A percentile compares a stretch with the other conserved stretches of the same genome.
Conservation (phyloP, 2,113 vertebrate species). For the Vulpes lagopus region DNA sequence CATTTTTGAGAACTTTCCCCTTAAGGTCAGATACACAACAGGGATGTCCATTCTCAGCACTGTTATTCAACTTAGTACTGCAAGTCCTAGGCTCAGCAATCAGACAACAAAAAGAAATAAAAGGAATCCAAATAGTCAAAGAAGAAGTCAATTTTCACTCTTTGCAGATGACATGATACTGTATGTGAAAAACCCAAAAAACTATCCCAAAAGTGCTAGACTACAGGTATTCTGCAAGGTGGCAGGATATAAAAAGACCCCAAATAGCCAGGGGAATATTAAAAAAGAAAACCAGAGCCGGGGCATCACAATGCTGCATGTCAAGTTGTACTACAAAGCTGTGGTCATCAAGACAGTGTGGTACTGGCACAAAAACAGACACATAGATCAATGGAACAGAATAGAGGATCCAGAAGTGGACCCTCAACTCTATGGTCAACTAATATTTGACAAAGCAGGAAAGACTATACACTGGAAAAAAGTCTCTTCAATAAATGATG, state of each 20-base stretch:
- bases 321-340: neutral
- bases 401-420: too few species aligned
- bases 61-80: neutral
- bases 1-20: neutral
- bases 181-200: too few species aligned
- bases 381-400: neutral
- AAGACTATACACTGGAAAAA: too few species aligned
- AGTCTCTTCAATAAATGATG: too few species aligned
- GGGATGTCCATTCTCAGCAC: too few species aligned
- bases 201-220: too few species aligned
- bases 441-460: too few species aligned
- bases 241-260: neutral
- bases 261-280: neutral
- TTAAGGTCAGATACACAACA: neutral
- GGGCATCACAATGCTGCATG: neutral
- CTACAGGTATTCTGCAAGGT: too few species aligned
- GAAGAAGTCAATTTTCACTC: too few species aligned
- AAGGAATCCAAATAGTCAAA: neutral
- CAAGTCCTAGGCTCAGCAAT: neutral
- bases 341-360: neutral
- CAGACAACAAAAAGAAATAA: neutral
- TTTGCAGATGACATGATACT: too few species aligned
- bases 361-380: neutral
- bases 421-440: too few species aligned
- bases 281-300: neutral